These are phyloP conservation scores for Drosophila mojavensis DNA, from an alignment of 1,140 invertebrate species.

Conservation along the genomic window DNA sequence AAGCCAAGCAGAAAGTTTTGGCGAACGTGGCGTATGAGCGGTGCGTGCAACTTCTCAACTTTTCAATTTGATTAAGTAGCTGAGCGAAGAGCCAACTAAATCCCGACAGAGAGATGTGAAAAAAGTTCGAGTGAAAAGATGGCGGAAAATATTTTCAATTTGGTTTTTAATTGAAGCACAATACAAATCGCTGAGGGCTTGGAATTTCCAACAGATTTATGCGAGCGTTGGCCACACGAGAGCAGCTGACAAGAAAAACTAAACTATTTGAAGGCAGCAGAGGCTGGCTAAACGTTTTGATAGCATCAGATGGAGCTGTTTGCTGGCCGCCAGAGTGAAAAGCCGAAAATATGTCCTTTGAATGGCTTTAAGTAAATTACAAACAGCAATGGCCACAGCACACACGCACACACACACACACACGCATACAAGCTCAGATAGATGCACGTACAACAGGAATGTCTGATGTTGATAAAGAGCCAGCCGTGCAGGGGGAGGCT, in stretches of 20 bases:
- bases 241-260: conserved; percentile 33
- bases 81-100: conserved; percentile 10
- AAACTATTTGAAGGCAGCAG: conserved; percentile 16
- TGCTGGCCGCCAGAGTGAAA: conserved; percentile 4
- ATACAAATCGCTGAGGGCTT: conserved; percentile 1
- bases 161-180: conserved; percentile 29
- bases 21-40: conserved; percentile 41
- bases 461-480: conserved; percentile 14
- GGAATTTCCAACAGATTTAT: conserved; percentile 45
- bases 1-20: conserved; percentile 34
- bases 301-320: conserved; percentile 61
- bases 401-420: conserved; percentile 45
- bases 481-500: conserved; percentile 6
- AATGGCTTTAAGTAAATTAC: conserved; percentile 79
- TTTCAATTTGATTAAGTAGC: conserved; percentile 66
- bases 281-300: conserved; percentile 48
- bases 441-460: conserved; percentile 17
- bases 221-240: conserved; percentile 8
- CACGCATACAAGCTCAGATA: conserved; percentile 7
- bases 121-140: conserved; percentile 15
- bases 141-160: neutral
- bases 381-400: conserved; percentile 65
- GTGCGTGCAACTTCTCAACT: conserved; percentile 33
- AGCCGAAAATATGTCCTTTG: conserved; percentile 53
- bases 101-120: neutral